A percentile compares a stretch with the other conserved stretches of the same genome.
Conservation (phyloP, 1,140 invertebrate species). For the Schlechtendalia chinensis region DNA sequence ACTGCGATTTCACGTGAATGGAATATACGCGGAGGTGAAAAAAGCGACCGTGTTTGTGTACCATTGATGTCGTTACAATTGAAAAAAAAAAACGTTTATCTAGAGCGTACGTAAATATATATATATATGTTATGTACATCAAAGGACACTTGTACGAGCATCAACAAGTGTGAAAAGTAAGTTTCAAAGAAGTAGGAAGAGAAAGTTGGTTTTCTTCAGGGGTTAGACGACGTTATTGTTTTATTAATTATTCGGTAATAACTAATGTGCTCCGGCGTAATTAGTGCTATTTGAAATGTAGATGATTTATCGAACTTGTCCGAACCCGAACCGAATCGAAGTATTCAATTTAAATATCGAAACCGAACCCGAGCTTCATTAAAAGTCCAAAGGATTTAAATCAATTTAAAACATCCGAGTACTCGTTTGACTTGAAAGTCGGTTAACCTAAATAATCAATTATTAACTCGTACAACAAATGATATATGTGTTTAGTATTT, state of each 20-base stretch:
- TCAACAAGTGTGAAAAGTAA: constrained; percentile 22
- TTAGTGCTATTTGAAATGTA: background rate
- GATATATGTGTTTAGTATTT: too few relatives aligned
- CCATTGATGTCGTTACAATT: background rate
- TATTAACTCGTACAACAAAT: too few relatives aligned
- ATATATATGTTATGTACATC: too few relatives aligned
- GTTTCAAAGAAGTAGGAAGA: background rate
- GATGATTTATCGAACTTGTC: background rate
- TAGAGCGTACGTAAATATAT: background rate
- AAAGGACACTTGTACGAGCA: background rate
- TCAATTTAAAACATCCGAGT: too few relatives aligned
- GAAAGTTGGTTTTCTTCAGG: background rate
- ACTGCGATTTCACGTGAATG: background rate
- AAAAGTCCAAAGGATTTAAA: too few relatives aligned
- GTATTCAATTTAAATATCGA: too few relatives aligned
- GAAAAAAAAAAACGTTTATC: background rate
- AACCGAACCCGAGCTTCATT: too few relatives aligned
- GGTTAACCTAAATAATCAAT: too few relatives aligned
- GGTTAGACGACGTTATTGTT: background rate
- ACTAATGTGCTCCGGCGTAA: background rate
- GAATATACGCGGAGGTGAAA: background rate
- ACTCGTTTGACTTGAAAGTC: too few relatives aligned
- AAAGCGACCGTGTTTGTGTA: background rate
- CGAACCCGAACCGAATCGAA: too few relatives aligned
- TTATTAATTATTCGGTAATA: background rate